Conservation (phyloP, 1,140 invertebrate species). For the Planococcus citri region DNA sequence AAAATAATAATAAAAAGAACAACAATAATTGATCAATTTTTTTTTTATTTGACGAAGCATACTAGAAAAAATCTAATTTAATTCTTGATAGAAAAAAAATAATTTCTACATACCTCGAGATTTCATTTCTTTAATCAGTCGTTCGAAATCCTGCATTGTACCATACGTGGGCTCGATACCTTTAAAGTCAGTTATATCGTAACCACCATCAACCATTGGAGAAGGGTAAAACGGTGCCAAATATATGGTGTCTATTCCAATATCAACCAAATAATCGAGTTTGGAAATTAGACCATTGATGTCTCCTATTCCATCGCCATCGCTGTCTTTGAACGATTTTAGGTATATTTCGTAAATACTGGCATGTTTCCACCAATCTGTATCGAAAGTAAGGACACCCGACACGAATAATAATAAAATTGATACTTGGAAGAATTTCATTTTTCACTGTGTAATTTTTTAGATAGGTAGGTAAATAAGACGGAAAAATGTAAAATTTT, state of each 20-base stretch:
- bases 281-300: background rate
- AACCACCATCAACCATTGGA: slow-evolving; percentile 55
- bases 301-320: slow-evolving; percentile 67
- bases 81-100: too few relatives aligned
- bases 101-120: background rate
- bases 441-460: too few relatives aligned
- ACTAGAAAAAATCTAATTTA: too few relatives aligned
- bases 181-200: slow-evolving; percentile 61
- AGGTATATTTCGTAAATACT: slow-evolving; percentile 68
- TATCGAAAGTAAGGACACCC: too few relatives aligned
- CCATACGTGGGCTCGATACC: slow-evolving; percentile 27
- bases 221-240: slow-evolving; percentile 33
- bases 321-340: slow-evolving; percentile 60
- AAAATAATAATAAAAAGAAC: too few relatives aligned
- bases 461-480: too few relatives aligned
- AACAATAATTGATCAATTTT: too few relatives aligned
- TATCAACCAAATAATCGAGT: slow-evolving; percentile 8
- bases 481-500: too few relatives aligned
- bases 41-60: too few relatives aligned
- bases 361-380: slow-evolving; percentile 55
- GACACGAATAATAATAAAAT: too few relatives aligned
- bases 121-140: slow-evolving; percentile 13
- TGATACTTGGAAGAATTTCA: too few relatives aligned
- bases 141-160: slow-evolving; percentile 21
- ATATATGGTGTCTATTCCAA: slow-evolving; percentile 32